Evolutionary conservation across 2,797 vertebrate genomes (phyloP).

Genomic region (Taeniopygia guttata): DNA sequence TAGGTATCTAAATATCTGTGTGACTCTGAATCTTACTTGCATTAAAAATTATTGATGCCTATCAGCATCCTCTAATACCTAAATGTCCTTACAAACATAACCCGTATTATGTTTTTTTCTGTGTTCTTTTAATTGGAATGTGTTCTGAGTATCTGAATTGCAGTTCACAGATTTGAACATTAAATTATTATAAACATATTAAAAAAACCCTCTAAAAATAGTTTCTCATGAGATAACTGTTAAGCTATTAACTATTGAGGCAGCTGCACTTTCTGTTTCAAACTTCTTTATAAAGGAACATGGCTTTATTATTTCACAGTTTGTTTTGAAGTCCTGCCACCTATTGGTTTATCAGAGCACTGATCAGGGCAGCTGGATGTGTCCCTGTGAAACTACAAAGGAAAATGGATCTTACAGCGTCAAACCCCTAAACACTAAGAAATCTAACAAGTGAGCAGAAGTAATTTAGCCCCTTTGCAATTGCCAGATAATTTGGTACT

Average conservation of each 20-base stretch:
- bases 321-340: slow-evolving; percentile 62
- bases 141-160: not conserved
- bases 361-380: not conserved
- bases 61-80: not conserved
- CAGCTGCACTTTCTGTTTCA: not conserved
- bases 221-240: not conserved
- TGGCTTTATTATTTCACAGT: not conserved
- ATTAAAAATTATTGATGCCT: not conserved
- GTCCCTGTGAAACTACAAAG: not conserved
- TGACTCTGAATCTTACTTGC: not conserved
- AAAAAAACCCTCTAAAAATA: not conserved
- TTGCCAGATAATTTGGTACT: not conserved
- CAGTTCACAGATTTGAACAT: not conserved
- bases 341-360: slow-evolving; percentile 44
- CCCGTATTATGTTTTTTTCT: too few relatives aligned
- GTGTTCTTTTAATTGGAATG: not conserved
- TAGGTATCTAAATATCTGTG: not conserved
- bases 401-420: not conserved
- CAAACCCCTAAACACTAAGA: not conserved
- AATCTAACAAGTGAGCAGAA: not conserved
- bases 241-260: not conserved
- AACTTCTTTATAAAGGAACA: not conserved
- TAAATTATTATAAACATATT: not conserved
- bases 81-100: not conserved
- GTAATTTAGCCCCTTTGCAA: not conserved